Evolutionary conservation across 2,113 vertebrate species (phyloP), one percentile per base, ranked within the genome.

Genomic region (Chunga burmeisteri): DNA sequence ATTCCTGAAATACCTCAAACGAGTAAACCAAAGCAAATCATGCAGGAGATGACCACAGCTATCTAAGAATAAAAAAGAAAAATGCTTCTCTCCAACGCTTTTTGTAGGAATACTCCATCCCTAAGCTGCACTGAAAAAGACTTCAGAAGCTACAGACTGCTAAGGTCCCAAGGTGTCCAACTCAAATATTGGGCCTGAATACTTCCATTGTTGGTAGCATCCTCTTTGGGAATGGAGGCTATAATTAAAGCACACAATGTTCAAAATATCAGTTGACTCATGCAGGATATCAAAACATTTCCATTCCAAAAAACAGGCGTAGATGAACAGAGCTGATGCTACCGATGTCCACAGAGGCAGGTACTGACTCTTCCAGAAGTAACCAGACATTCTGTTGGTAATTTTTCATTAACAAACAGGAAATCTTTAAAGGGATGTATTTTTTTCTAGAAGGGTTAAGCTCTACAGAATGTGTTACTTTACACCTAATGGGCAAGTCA

Each of bases 1-100:
- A 97, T 97, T 98, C 97, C 92, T 97, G 94, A 95, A 97, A 97
- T 97, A 94, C 94, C 71, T 96, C 88, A 86, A 72, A 86, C 0
- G 0, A 95, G 82, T 55, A 94, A 94, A 96, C 50, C 73, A 84
- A 92, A 94, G 86, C 89, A 96, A 86, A 88, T 47, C 58, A 83
- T 2, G 4, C 59, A 89, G 87, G 77, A 95, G 87, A 92, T 42
- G 12, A 61, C 44, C 62, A 36, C 63, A 95, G 72, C 84, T 91
- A 73, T 83, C 81, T 71, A 94, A 92, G 88, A 95, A 93, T 25
- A 44, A 81, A 84, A 75, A 75, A 52, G 62, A 81, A 73, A 86
- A 90, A 55, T n/a, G 42, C 26, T 67, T 78, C 58, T 56, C 63
- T 61, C 29, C 8, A 38, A 20, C 0, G 2, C 9, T 84, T 84